Evolutionary conservation across 2,888 invertebrate species (phyloP).

Genomic region (Diplazon laetatorius): DNA sequence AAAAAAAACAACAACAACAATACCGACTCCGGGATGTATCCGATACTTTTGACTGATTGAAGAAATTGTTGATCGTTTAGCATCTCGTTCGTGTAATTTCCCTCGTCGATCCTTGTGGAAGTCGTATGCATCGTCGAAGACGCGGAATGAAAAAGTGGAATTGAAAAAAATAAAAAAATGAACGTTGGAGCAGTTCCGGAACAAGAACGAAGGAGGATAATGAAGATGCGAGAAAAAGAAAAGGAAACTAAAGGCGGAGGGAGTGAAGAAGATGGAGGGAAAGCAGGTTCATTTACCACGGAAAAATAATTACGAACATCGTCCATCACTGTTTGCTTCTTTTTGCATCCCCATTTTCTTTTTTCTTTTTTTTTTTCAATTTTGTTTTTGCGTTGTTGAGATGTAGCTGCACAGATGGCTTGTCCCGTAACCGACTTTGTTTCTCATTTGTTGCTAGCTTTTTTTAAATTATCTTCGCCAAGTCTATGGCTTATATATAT

Average conservation of each 20-base stretch:
- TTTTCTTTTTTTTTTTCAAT: conserved; percentile 24
- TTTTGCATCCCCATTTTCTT: conserved; percentile 43
- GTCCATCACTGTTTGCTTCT: conserved; percentile 69
- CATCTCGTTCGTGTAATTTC: conserved; percentile 39
- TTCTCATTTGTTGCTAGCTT: neutral
- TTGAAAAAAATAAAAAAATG: too few relatives aligned
- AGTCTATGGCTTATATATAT: neutral
- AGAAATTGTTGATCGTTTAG: conserved; percentile 32
- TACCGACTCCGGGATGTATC: too few relatives aligned
- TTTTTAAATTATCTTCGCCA: neutral
- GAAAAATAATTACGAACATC: conserved; percentile 74
- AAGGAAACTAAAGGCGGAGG: conserved; percentile 33
- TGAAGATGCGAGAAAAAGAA: conserved; percentile 63
- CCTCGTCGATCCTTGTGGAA: conserved; percentile 29
- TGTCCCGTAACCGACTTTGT: neutral
- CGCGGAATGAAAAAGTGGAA: neutral
- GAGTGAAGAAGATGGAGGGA: conserved; percentile 15
- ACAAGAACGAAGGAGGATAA: neutral
- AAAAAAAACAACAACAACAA: too few relatives aligned
- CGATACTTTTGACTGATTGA: neutral
- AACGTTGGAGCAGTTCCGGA: too few relatives aligned
- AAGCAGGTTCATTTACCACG: conserved; percentile 50
- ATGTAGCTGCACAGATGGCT: neutral
- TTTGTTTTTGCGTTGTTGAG: neutral
- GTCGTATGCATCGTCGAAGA: conserved; percentile 2